phyloP scores from a whole-genome alignment of 2,888 invertebrate species.

The Leptinotarsa juncta region DNA sequence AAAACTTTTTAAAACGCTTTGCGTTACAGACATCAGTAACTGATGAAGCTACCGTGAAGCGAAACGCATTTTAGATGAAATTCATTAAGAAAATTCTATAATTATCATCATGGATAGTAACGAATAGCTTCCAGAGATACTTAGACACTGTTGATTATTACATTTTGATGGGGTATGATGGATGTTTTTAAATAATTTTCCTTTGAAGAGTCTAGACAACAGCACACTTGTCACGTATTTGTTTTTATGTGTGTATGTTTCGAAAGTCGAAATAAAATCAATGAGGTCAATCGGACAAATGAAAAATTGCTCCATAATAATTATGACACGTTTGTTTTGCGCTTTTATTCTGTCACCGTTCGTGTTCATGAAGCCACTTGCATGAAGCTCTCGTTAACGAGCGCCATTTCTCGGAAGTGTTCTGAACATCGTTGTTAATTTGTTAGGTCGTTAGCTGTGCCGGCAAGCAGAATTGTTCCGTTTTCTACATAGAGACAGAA shows the following conservation, averaged over 20 bases:
- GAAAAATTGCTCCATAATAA: background rate
- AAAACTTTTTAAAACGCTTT: too few species aligned
- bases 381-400: conserved; percentile 4
- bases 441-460: background rate
- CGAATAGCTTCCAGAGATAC: too few species aligned
- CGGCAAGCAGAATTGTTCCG: background rate
- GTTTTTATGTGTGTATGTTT: background rate
- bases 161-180: too few species aligned
- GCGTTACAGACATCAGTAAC: too few species aligned
- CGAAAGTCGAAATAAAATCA: background rate
- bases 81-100: too few species aligned
- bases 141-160: too few species aligned
- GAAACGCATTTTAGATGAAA: too few species aligned
- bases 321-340: background rate
- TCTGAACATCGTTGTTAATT: background rate
- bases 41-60: too few species aligned
- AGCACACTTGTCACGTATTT: background rate
- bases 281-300: background rate
- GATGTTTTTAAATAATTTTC: too few species aligned
- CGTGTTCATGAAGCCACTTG: background rate
- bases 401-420: background rate
- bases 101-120: too few species aligned
- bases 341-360: background rate
- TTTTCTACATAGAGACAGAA: background rate
- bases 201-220: too few species aligned